Evolutionary conservation across 2,797 vertebrate genomes (phyloP).

Genomic region (Pitangus sulphuratus): DNA sequence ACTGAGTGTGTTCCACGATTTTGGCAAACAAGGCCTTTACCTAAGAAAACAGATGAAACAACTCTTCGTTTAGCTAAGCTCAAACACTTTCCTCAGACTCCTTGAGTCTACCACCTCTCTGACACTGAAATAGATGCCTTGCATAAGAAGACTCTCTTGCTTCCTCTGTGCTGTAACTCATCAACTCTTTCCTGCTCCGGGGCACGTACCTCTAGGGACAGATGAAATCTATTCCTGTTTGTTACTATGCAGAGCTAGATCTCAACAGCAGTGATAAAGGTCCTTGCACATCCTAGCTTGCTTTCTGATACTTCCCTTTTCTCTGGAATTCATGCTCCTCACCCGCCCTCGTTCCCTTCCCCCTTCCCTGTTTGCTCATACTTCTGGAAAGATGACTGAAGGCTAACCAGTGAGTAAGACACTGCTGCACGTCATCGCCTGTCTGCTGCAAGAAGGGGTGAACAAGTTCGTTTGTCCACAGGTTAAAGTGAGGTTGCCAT

Average conservation of each 20-base stretch:
- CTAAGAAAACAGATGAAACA: background rate
- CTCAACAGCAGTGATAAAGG: slow-evolving; percentile 47
- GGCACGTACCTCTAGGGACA: slow-evolving; percentile 64
- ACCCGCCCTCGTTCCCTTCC: slow-evolving; percentile 22
- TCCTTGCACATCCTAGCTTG: slow-evolving; percentile 61
- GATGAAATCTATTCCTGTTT: slow-evolving; percentile 35
- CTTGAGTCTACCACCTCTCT: background rate
- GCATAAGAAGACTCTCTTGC: slow-evolving; percentile 17
- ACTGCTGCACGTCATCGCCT: slow-evolving; percentile 61
- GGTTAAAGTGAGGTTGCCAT: slow-evolving; percentile 49
- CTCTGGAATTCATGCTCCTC: slow-evolving; percentile 47
- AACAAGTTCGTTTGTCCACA: slow-evolving; percentile 72
- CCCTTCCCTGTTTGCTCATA: slow-evolving; percentile 70
- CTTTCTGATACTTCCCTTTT: slow-evolving; percentile 68
- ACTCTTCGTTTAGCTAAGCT: background rate
- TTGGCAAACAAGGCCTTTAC: background rate
- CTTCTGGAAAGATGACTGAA: slow-evolving; percentile 76
- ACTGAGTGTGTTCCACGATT: background rate
- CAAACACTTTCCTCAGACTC: background rate
- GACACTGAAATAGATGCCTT: slow-evolving; percentile 14
- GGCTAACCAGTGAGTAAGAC: slow-evolving; percentile 74
- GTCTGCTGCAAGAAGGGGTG: slow-evolving; percentile 71
- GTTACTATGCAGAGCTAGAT: slow-evolving; percentile 38
- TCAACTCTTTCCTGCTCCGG: slow-evolving; percentile 40
- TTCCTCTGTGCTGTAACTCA: slow-evolving; percentile 52